Base-by-base conservation (phyloP, 2,888 invertebrate genomes). In the Exephanes ischioxanthus region DNA sequence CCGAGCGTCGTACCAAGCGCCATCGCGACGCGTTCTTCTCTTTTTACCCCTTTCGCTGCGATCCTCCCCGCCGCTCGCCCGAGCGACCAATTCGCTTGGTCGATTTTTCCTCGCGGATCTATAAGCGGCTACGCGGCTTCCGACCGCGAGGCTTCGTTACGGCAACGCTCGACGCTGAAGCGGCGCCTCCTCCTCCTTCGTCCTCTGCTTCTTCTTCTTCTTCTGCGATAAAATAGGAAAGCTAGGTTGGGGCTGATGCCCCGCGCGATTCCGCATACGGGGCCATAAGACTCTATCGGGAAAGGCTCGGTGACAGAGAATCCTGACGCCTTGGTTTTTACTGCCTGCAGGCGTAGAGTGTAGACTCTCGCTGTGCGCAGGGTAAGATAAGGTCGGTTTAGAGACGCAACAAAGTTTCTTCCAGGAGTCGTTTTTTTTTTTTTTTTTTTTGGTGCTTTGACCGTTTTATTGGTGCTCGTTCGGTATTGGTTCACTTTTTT, bases 11-110 rank as follows among this genome's bases (percentile, higher is more conserved):
- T 22, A 3, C 33, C 30, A 33, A 63, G 63, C 63, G 79, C 73
- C 76, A 79, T 87, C 79, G 80, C 58, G 70, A 68, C 37, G 71
- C 82, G 72, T 84, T 84, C 77, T 45, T 51, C 51, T 80, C 58
- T 71, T 71, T 71, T 71, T 48, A 22, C 61, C 33, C 63, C 14
- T 61, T 11, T 14, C 51, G 22, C 19, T 45, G 14, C 7, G 33
- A n/a, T 53, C 51, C 53, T 58, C 58, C 33, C 26, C 30, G 48
- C 41, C 26, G 48, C 37, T 51, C 58, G 72, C 66, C 84, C 67
- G 51, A 80, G 33, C 33, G 33, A 33, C 63, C 63, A 63, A 63
- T 33, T 48, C 19, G 14, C 66, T 33, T 51, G 33, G 33, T 75
- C n/a, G 66, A 53, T 76, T 76, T 75, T 66, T 76, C 9, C 37